Evolutionary conservation across 2,888 invertebrate species (phyloP), one percentile per base, ranked within the genome.

Genomic region (Drosophila acutilabella): DNA sequence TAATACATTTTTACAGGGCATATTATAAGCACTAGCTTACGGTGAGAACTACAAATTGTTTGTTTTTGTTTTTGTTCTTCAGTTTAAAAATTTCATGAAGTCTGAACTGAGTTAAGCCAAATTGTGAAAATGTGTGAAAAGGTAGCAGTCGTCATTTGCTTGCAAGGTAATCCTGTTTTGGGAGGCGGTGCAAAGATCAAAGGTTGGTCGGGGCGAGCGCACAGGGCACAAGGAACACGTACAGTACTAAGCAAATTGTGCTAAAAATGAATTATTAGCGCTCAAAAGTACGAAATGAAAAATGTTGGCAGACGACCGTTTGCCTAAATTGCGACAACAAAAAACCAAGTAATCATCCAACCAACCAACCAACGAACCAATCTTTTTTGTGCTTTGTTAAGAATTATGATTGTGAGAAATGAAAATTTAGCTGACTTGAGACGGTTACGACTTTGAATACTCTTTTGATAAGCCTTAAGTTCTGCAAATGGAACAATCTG

Each of bases 231-330:
- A 38, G 7, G 38, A 41, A 38, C 30, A 30, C 30, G 30, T 30
- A 30, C 8, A 45, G 57, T 52, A 33, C 73, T 69, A 79, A 81
- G 76, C 71, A 86, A 83, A 81, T 81, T 86, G 83, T 68, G 77
- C 83, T 67, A 71, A 88, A 88, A 88, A 88, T 90, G 89, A 89
- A 88, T 89, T 90, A 89, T 90, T 87, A 75, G 80, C 77, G 69
- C 72, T 86, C 71, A 69, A 77, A 56, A 70, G 58, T 70, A 64
- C 38, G 60, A 83, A 81, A 78, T 71, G 65, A 78, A 74, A 85
- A 86, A 82, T 83, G 86, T 71, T 81, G 71, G 71, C 72, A 71
- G 75, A 51, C 71, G 69, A 64, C 65, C 56, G 85, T 85, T 81
- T 78, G 69, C 70, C 47, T 58, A 84, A 84, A 84, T 87, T 79